A percentile compares a stretch with the other conserved stretches of the same genome.
These are phyloP conservation scores for Zingel zingel DNA, from an alignment of 2,113 vertebrate species.

Conservation along the genomic window DNA sequence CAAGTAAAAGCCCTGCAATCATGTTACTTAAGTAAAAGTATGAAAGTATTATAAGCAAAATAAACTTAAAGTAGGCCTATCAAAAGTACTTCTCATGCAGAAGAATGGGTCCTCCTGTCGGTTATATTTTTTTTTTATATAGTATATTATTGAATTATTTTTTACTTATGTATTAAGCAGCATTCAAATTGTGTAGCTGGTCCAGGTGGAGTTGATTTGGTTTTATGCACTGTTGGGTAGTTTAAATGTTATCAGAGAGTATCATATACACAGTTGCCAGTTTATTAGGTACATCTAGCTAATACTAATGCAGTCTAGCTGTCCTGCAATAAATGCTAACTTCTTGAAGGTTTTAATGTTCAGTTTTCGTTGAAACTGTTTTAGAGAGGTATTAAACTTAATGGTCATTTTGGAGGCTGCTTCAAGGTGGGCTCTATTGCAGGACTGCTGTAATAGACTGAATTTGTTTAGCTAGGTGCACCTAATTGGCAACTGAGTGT, in stretches of 20 bases:
- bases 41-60: background rate
- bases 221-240: too few species aligned
- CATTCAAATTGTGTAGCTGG: background rate
- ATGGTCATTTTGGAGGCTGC: background rate
- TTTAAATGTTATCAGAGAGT: background rate
- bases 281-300: background rate
- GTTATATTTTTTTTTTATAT: background rate
- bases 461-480: background rate
- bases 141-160: background rate
- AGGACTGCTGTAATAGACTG: background rate
- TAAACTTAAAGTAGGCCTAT: background rate
- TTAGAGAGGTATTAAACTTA: background rate
- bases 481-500: background rate
- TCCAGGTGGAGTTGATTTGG: background rate
- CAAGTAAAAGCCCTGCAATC: background rate
- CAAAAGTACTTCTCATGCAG: background rate
- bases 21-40: background rate
- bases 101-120: background rate
- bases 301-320: background rate
- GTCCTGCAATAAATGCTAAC: background rate
- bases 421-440: background rate
- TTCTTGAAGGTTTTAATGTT: background rate
- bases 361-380: background rate
- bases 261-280: background rate
- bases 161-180: background rate